Percentiles rank a stretch among this genome's conserved stretches.
Conservation (phyloP, 2,797 vertebrate genomes). For the Cyprinodon diabolis region DNA sequence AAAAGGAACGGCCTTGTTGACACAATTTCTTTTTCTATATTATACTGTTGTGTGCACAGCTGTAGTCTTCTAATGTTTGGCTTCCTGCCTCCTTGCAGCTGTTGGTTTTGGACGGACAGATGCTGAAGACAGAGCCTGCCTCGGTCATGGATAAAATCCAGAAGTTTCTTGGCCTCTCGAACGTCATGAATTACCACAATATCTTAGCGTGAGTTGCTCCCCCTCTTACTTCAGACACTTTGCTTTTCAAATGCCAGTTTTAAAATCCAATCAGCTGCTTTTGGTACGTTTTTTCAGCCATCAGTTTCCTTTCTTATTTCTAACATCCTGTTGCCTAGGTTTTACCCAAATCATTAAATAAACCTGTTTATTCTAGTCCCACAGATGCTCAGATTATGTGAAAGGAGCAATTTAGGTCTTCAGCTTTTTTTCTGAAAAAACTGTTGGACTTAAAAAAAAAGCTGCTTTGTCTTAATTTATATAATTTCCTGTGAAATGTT, state of each 20-base stretch:
- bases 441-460: background rate
- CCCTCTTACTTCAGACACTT: background rate
- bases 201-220: slow-evolving; percentile 89
- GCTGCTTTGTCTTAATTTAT: background rate
- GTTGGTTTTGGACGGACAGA: slow-evolving; percentile 94
- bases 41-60: background rate
- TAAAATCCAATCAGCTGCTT: background rate
- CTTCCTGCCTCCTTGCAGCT: slow-evolving; percentile 78
- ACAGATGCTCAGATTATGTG: background rate
- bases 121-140: slow-evolving; percentile 94
- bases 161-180: slow-evolving; percentile 91
- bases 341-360: background rate
- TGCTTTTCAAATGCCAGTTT: background rate
- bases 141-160: slow-evolving; percentile 97
- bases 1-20: background rate
- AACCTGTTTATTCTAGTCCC: background rate
- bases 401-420: background rate
- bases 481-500: background rate
- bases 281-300: background rate
- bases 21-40: background rate
- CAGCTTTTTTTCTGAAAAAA: background rate
- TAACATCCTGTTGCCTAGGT: background rate
- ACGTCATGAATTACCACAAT: slow-evolving; percentile 94
- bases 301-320: background rate
- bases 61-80: slow-evolving; percentile 1